These are phyloP conservation scores for Oriolus oriolus DNA, from an alignment of 2,113 vertebrate genomes.

Conservation along the genomic window DNA sequence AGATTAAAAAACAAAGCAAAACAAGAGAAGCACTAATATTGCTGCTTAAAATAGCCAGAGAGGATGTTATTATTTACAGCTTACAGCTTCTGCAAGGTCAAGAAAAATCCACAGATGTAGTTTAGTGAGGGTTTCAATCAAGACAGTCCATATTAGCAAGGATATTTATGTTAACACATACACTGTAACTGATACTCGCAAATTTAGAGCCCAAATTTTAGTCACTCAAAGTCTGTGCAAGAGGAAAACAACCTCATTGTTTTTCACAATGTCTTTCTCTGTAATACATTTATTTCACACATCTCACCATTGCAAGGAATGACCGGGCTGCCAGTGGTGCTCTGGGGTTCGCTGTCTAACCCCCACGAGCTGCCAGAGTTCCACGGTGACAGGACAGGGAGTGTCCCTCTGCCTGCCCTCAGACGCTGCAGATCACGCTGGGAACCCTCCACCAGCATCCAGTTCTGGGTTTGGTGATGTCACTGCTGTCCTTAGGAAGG, in stretches of 20 bases:
- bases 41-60: constrained; percentile 15
- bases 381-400: not conserved
- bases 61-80: constrained; percentile 17
- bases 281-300: not conserved
- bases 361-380: not conserved
- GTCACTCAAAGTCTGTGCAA: not conserved
- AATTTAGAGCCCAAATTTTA: not conserved
- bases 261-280: not conserved
- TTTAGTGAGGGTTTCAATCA: not conserved
- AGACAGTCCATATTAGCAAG: not conserved
- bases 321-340: not conserved
- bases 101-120: constrained; percentile 16
- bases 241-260: not conserved
- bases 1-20: not conserved
- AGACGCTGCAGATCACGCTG: not conserved
- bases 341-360: not conserved
- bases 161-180: not conserved
- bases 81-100: constrained; percentile 22
- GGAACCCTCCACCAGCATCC: not conserved
- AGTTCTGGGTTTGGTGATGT: rapidly evolving
- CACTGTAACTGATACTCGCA: not conserved
- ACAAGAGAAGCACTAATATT: not conserved
- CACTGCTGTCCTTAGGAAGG: not conserved
- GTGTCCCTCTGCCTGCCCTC: not conserved
- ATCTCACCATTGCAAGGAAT: not conserved